Evolutionary conservation across 2,888 invertebrate genomes (phyloP).

Genomic region (Dasypolia templi): DNA sequence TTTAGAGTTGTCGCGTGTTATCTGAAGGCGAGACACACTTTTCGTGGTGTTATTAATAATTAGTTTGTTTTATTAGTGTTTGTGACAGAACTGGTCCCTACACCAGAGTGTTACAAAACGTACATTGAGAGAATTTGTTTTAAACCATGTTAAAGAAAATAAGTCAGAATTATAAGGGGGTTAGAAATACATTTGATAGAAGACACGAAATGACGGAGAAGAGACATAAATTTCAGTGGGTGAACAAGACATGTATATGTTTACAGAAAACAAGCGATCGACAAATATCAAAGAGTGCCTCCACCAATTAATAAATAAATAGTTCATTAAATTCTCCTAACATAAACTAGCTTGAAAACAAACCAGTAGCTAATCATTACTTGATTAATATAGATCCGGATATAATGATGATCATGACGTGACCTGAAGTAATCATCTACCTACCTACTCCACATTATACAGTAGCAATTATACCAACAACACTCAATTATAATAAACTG

Average conservation of each 20-base stretch:
- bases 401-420: conserved; percentile 19
- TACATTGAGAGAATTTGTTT: not conserved
- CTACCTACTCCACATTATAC: conserved; percentile 26
- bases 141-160: not conserved
- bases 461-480: conserved; percentile 38
- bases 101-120: not conserved
- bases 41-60: conserved; percentile 71
- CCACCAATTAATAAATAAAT: not conserved
- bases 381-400: conserved; percentile 20
- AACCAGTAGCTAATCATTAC: not conserved
- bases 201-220: not conserved
- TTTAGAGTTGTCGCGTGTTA: conserved; percentile 77
- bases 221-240: too few relatives aligned
- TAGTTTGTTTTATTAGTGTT: conserved; percentile 58
- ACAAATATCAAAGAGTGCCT: not conserved
- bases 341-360: not conserved
- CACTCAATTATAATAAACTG: conserved; percentile 25
- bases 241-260: not conserved
- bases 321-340: not conserved
- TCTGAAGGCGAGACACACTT: conserved; percentile 73
- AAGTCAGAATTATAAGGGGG: too few relatives aligned
- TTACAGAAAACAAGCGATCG: not conserved
- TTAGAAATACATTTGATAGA: not conserved
- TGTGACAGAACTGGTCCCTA: conserved; percentile 7
- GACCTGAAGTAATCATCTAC: conserved; percentile 24